Evolutionary conservation across 2,888 invertebrate genomes (phyloP).

Genomic region (Diploptera punctata): DNA sequence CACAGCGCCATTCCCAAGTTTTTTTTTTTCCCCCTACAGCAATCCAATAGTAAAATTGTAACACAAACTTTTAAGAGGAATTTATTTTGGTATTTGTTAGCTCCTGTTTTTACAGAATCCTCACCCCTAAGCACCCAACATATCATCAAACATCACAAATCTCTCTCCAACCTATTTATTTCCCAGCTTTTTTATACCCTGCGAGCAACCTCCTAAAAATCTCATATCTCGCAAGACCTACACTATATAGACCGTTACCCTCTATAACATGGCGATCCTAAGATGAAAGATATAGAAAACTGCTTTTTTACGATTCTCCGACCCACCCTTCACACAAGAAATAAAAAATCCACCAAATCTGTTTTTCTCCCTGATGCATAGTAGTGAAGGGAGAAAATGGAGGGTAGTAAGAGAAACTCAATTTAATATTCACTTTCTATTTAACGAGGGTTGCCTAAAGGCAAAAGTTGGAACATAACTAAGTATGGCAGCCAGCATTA

Average conservation of each 20-base stretch:
- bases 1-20: too few relatives aligned
- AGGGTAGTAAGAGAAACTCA: conserved; percentile 30
- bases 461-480: conserved; percentile 31
- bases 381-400: not conserved
- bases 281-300: conserved; percentile 21
- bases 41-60: too few relatives aligned
- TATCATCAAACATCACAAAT: conserved; percentile 11
- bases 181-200: not conserved
- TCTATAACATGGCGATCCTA: not conserved
- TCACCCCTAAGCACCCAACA: too few relatives aligned
- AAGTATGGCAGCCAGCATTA: conserved; percentile 17
- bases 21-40: too few relatives aligned
- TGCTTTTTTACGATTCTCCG: conserved; percentile 24
- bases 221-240: conserved; percentile 5
- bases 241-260: not conserved
- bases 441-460: conserved; percentile 23
- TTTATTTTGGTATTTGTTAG: not conserved
- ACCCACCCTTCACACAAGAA: not conserved
- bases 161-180: conserved; percentile 22
- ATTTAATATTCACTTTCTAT: conserved; percentile 39
- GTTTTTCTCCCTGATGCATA: conserved; percentile 19
- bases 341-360: conserved; percentile 23
- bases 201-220: conserved; percentile 3
- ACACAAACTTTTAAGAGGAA: not conserved
- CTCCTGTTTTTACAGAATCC: not conserved